phyloP scores from a whole-genome alignment of 1,140 invertebrate species.

The Zaprionus africanus region DNA sequence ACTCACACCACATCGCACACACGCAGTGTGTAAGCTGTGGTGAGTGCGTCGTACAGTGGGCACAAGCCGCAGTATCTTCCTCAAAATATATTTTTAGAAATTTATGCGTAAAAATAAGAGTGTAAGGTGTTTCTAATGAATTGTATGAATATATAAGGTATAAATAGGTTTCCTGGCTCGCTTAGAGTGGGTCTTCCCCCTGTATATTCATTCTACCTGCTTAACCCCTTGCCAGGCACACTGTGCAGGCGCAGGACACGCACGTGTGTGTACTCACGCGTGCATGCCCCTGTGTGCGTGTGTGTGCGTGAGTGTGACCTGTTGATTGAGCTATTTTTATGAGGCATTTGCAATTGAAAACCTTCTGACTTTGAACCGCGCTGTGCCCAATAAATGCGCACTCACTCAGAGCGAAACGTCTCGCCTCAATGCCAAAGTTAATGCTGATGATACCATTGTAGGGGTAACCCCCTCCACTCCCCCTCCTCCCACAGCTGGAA shows the following conservation, averaged over 20 bases:
- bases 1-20: not conserved
- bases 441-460: not conserved
- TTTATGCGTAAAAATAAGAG: too few species aligned
- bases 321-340: constrained; percentile 59
- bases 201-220: not conserved
- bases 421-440: not conserved
- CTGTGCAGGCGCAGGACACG: not conserved
- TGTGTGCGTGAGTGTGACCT: constrained; percentile 46
- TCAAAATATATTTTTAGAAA: too few species aligned
- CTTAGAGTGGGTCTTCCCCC: too few species aligned
- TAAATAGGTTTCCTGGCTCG: not conserved
- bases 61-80: not conserved
- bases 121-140: too few species aligned
- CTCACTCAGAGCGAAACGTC: not conserved
- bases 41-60: not conserved
- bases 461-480: not conserved
- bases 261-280: not conserved
- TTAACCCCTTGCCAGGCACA: not conserved
- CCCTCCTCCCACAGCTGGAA: not conserved
- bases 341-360: not conserved
- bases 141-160: not conserved
- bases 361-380: not conserved
- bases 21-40: not conserved
- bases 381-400: not conserved
- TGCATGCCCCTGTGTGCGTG: constrained; percentile 4